Evolutionary conservation across 2,113 vertebrate species (phyloP).

Genomic region (Atractosteus spatula): DNA sequence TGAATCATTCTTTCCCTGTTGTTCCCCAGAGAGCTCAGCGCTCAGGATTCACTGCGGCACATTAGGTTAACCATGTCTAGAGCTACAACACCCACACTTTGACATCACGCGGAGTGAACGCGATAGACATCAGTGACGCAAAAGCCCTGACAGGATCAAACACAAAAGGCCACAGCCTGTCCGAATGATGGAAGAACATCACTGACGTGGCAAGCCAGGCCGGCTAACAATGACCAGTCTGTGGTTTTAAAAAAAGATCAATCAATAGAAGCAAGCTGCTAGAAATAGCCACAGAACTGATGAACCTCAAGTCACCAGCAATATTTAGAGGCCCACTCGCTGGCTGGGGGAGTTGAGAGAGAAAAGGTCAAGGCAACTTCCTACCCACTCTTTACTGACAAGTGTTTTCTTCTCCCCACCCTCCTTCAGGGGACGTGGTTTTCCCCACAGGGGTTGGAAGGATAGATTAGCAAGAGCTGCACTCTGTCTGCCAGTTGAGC

Average conservation of each 20-base stretch:
- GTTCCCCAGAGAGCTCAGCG: slow-evolving; percentile 51
- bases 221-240: slow-evolving; percentile 2
- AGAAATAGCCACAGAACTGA: slow-evolving; percentile 50
- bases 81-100: slow-evolving; percentile 61
- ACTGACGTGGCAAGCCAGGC: slow-evolving; percentile 46
- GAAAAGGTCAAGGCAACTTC: no score
- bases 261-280: slow-evolving; percentile 47
- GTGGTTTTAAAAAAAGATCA: slow-evolving; percentile 7
- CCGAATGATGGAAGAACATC: slow-evolving; percentile 36
- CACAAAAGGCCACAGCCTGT: slow-evolving; percentile 50
- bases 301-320: slow-evolving; percentile 30
- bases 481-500: no score
- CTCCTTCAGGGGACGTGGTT: no score
- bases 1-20: slow-evolving; percentile 61
- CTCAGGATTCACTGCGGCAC: slow-evolving; percentile 61
- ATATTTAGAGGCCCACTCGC: slow-evolving; percentile 26
- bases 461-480: no score
- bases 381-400: no score
- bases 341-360: no score
- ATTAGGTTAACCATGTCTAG: slow-evolving; percentile 63
- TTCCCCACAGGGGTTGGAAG: no score
- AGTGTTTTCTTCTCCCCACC: no score
- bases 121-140: slow-evolving; percentile 62
- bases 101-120: slow-evolving; percentile 58
- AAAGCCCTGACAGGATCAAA: slow-evolving; percentile 56